A percentile compares a stretch with the other conserved stretches of the same genome.
Conservation (phyloP, 1,140 invertebrate species). For the Drosophila lacertosa region DNA sequence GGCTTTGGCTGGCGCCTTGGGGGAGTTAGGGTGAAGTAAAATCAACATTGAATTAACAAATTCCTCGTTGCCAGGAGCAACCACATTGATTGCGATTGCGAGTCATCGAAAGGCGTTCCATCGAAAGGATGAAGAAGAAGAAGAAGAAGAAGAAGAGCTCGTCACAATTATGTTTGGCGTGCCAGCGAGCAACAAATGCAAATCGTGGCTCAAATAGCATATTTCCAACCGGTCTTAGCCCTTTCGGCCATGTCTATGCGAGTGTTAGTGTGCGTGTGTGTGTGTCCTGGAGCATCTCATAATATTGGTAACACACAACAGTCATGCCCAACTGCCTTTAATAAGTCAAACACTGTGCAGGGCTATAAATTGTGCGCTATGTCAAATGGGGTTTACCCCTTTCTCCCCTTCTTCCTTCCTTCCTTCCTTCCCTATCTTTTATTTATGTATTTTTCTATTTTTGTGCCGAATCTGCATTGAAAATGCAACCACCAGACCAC, state of each 20-base stretch:
- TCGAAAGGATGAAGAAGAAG: background rate
- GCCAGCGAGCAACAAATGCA: constrained; percentile 78
- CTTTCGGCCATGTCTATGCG: constrained; percentile 4
- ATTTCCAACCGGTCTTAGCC: constrained; percentile 18
- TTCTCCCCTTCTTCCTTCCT: no score
- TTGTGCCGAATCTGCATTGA: constrained; percentile 24
- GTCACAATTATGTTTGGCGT: constrained; percentile 74
- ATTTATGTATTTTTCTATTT: constrained; percentile 29
- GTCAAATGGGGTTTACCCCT: constrained; percentile 61
- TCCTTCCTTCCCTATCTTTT: no score
- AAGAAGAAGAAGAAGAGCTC: constrained; percentile 27
- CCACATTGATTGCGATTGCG: constrained; percentile 73
- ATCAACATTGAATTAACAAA: constrained; percentile 84
- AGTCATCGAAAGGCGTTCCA: constrained; percentile 38
- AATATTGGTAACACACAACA: constrained; percentile 50
- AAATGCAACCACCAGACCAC: constrained; percentile 19
- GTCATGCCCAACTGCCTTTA: constrained; percentile 72
- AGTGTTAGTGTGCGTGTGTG: constrained; percentile 12
- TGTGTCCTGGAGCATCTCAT: constrained; percentile 40
- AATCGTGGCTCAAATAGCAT: constrained; percentile 49
- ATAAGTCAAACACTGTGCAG: constrained; percentile 59
- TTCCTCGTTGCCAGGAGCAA: constrained; percentile 76
- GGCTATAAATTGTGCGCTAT: constrained; percentile 58
- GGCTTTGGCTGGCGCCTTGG: constrained; percentile 32
- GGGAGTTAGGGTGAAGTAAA: constrained; percentile 54